Conservation (phyloP, 2,797 vertebrate genomes). For the Cossypha heuglini region DNA sequence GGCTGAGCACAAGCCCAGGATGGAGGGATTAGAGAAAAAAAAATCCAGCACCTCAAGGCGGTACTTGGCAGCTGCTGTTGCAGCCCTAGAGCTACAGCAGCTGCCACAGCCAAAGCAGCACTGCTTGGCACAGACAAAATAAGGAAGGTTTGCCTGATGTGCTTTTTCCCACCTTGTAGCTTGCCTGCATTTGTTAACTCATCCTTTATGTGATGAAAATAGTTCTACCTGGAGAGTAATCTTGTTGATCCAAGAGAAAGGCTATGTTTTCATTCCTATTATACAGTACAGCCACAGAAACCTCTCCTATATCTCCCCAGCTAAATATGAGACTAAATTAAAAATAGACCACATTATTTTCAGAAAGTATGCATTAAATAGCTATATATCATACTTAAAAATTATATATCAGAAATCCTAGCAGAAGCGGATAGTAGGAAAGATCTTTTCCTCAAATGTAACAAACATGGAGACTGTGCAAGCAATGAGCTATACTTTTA, state of each 20-base stretch:
- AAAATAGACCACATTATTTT: background rate
- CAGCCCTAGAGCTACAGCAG: slow-evolving; percentile 28
- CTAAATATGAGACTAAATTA: background rate
- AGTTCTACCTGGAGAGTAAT: background rate
- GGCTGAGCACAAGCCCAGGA: background rate
- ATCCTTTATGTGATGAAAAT: background rate
- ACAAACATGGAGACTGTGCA: background rate
- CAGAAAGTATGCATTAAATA: background rate
- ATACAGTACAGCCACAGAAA: background rate
- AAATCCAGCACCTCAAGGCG: slow-evolving; percentile 10
- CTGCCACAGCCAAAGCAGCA: background rate
- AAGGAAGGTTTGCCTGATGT: background rate
- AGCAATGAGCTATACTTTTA: background rate
- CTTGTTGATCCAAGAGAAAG: background rate
- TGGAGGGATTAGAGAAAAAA: background rate
- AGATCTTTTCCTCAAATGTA: background rate
- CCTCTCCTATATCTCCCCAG: background rate
- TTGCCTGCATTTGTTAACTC: background rate
- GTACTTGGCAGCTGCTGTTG: slow-evolving; percentile 13
- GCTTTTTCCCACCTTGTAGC: background rate
- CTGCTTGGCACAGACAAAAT: background rate
- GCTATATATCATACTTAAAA: background rate
- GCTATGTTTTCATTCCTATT: background rate
- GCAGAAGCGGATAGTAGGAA: background rate
- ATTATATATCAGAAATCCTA: background rate